phyloP scores from a whole-genome alignment of 1,140 invertebrate species.

The Tetramorium simillimum region DNA sequence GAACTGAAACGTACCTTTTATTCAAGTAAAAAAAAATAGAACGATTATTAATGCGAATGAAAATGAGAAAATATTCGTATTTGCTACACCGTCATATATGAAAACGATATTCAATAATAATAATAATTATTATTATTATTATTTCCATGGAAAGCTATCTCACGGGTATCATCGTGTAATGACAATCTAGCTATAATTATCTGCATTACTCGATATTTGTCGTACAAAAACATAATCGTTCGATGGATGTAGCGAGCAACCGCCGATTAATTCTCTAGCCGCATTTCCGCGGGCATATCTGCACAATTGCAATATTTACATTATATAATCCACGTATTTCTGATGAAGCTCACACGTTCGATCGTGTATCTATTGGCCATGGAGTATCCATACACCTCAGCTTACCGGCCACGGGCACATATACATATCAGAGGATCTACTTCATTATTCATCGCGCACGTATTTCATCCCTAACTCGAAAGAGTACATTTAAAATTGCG shows the following conservation, averaged over 20 bases:
- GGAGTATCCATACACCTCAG: constrained; percentile 1
- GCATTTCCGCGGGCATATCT: background rate
- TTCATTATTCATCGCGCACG: constrained; percentile 31
- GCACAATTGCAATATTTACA: constrained; percentile 44
- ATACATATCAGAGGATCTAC: background rate
- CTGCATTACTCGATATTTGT: constrained; percentile 26
- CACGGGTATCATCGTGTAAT: background rate
- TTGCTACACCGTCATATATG: background rate
- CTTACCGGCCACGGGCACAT: background rate
- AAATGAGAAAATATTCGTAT: background rate
- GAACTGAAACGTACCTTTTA: background rate
- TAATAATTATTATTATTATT: background rate
- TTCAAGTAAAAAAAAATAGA: background rate
- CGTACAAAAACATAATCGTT: constrained; percentile 25
- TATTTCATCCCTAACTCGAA: background rate
- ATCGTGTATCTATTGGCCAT: constrained; percentile 7
- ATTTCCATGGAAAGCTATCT: background rate
- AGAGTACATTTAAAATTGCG: background rate
- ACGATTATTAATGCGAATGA: background rate
- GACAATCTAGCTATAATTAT: constrained; percentile 23
- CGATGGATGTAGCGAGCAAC: background rate
- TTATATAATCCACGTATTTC: constrained; percentile 28
- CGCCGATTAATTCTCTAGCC: constrained; percentile 36
- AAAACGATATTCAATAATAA: background rate
- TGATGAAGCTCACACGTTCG: constrained; percentile 22